A percentile compares a stretch with the other conserved stretches of the same genome.
phyloP scores from a whole-genome alignment of 1,140 invertebrate genomes.

The Stegodyphus dumicola region DNA sequence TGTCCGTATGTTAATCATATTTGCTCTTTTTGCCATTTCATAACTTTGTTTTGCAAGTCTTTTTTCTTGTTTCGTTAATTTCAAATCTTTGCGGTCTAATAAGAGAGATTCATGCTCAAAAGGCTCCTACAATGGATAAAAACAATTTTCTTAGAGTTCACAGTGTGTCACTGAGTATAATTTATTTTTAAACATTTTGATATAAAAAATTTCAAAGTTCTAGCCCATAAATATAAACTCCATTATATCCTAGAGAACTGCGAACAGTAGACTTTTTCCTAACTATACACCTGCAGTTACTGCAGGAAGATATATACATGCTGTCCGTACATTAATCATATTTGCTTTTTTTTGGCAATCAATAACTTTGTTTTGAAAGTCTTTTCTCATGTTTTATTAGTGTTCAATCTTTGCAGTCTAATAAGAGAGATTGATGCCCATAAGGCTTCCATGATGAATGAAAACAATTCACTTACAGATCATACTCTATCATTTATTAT shows the following conservation, averaged over 20 bases:
- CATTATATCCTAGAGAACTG: no score
- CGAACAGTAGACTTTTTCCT: no score
- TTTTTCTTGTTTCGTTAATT: conserved; percentile 94
- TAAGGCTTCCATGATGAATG: conserved; percentile 80
- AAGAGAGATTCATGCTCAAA: conserved; percentile 97
- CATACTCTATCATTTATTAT: not conserved
- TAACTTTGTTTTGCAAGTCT: conserved; percentile 91
- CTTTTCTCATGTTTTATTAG: conserved; percentile 94
- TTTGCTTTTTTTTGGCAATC: conserved; percentile 69
- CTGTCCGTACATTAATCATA: conserved; percentile 56
- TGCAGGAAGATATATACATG: conserved; percentile 49
- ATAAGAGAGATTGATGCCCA: conserved; percentile 94
- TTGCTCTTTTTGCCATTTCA: conserved; percentile 71
- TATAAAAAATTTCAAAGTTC: not conserved
- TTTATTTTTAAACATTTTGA: not conserved
- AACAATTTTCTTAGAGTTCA: not conserved
- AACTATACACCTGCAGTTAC: not conserved
- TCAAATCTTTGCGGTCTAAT: conserved; percentile 95
- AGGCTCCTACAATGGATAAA: conserved; percentile 74
- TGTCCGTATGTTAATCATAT: conserved; percentile 56
- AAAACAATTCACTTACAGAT: not conserved
- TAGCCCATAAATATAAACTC: no score
- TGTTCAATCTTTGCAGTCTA: conserved; percentile 96
- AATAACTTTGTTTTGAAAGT: conserved; percentile 91
- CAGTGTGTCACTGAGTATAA: not conserved